Base-by-base conservation (phyloP, 1,140 invertebrate species). In the Galleria mellonella region DNA sequence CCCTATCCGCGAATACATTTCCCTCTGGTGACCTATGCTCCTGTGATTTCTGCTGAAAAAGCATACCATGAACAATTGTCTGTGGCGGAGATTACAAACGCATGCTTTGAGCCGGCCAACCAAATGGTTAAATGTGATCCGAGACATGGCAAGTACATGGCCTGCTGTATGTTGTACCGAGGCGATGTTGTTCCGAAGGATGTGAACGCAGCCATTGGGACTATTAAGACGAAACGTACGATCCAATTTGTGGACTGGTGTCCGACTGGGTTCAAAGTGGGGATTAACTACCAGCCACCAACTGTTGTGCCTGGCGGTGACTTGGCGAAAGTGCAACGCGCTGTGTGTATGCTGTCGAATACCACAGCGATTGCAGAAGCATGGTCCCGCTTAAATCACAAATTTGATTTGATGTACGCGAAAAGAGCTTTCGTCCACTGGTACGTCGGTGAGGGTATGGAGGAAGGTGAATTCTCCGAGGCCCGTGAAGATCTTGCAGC, bases 71-170 rank as follows among this genome's bases (percentile, higher is more conserved):
- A 95, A 71, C 91, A 92, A 59, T 82, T 94, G 49, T 92, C 91
- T 7, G 92, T 96, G 9, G 90, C 92, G 10, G 94, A 96, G 78
- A 96, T 96, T 53, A 96, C 95, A 40, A 95, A 93, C 71, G 92
- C 93, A n/a, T 95, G 94, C 79, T 96, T 96, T 72, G 94, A 96
- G 75, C 92, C 94, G 4, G 91, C 92, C 39, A 96, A 95, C 82
- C 94, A 96, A 87, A 96, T 96, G 94, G 94, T 96, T 8, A 96
- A 96, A 81, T 96, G 94, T 72, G 94, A 96, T 66, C 94, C 94
- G 11, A 87, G 94, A 53, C 92, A 94, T 73, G 95, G 94, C 33
- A 96, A 96, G 79, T 96, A 95, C 88, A 96, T 96, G 94, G 94
- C 94, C 11, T 94, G 94, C 87, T 91, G 92, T 87, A 92, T 94